These are phyloP conservation scores for Thalassophryne amazonica DNA, from an alignment of 2,797 vertebrate species.

Conservation along the genomic window DNA sequence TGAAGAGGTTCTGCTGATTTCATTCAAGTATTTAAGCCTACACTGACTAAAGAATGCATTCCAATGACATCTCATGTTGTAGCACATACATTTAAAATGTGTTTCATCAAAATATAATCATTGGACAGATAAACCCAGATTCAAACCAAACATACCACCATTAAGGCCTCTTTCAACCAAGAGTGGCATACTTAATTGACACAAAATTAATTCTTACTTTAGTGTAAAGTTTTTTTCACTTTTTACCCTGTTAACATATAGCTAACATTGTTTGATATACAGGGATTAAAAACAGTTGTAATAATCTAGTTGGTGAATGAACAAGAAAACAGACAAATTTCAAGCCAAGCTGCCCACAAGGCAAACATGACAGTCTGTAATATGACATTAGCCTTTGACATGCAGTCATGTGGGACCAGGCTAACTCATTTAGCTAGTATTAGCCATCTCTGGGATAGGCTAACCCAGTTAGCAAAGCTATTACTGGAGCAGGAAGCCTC, in stretches of 20 bases:
- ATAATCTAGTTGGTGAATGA: too few relatives aligned
- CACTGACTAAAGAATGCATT: background rate
- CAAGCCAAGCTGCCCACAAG: constrained; percentile 54
- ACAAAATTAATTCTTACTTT: too few relatives aligned
- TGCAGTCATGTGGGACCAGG: constrained; percentile 51
- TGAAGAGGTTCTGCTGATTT: too few relatives aligned
- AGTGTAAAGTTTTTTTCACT: too few relatives aligned
- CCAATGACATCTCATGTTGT: too few relatives aligned
- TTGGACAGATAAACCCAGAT: background rate
- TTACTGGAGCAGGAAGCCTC: constrained; percentile 77
- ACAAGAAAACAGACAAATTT: constrained; percentile 46
- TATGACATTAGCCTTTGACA: constrained; percentile 73
- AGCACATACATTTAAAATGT: background rate
- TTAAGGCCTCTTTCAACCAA: too few relatives aligned
- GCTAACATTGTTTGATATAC: too few relatives aligned
- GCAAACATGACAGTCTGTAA: constrained; percentile 52
- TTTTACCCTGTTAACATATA: too few relatives aligned
- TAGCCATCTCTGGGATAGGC: constrained; percentile 70
- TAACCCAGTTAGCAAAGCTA: constrained; percentile 78
- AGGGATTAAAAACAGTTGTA: too few relatives aligned
- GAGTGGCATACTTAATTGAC: too few relatives aligned
- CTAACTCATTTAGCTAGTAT: constrained; percentile 73
- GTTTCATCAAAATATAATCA: background rate
- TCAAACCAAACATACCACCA: too few relatives aligned
- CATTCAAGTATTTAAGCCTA: too few relatives aligned